Evolutionary conservation across 2,113 vertebrate genomes (phyloP).

Genomic region (Sciurus niger): DNA sequence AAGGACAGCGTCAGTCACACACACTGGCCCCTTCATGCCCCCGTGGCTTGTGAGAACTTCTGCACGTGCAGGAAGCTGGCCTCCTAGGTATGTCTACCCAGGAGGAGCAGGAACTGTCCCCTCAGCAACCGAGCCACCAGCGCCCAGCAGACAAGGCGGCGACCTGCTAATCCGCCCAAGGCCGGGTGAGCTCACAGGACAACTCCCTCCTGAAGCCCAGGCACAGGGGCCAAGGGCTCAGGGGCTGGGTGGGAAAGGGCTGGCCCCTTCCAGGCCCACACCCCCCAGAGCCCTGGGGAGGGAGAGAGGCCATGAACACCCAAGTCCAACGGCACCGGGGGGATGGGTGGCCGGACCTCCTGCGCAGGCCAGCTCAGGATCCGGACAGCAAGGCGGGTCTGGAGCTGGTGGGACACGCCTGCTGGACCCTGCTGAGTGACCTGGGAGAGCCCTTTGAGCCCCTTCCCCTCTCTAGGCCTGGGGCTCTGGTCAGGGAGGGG

Average conservation of each 20-base stretch:
- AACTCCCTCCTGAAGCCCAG: neutral
- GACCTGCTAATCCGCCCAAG: neutral
- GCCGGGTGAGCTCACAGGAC: no score
- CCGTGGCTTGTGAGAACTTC: no score
- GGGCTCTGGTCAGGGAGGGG: neutral
- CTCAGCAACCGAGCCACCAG: neutral
- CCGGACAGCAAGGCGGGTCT: accelerated
- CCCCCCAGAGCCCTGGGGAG: neutral
- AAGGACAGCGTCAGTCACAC: accelerated
- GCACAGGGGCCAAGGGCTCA: no score
- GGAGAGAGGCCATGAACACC: neutral
- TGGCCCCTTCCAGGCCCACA: neutral
- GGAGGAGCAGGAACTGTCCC: accelerated
- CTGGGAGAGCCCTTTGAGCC: neutral
- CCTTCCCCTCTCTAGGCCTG: neutral
- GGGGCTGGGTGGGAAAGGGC: neutral
- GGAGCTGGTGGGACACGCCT: accelerated
- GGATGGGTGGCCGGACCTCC: accelerated
- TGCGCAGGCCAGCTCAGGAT: accelerated
- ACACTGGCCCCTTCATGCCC: accelerated
- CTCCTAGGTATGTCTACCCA: neutral
- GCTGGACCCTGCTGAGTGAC: neutral
- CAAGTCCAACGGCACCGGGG: neutral
- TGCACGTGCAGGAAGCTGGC: no score
- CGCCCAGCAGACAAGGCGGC: neutral